Percentiles rank a stretch among this genome's conserved stretches.
Evolutionary conservation across 35 echinoderm and acorn worm genomes (phyloP).

Genomic region (Anneissia japonica): DNA sequence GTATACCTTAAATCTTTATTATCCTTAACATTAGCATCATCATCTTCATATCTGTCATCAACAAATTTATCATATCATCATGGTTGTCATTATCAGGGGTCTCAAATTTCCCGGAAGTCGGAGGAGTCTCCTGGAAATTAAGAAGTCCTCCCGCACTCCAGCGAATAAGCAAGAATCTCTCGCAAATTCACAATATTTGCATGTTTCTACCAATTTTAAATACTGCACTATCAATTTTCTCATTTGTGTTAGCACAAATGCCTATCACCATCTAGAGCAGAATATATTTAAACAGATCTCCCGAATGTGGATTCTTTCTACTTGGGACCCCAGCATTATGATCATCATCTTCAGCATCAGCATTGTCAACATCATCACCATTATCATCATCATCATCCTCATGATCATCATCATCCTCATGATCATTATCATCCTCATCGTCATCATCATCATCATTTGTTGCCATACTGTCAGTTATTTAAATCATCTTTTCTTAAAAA

Average conservation of each 20-base stretch:
- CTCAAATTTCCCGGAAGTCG: too few species aligned
- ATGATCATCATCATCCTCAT: not conserved
- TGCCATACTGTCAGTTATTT: not conserved
- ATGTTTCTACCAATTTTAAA: too few species aligned
- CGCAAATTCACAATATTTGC: too few species aligned
- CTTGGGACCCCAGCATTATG: not conserved
- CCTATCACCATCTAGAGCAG: not conserved
- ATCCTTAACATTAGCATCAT: too few species aligned
- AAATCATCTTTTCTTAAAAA: not conserved
- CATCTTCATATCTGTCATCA: too few species aligned
- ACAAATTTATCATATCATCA: too few species aligned
- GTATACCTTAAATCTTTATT: too few species aligned
- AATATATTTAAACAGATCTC: too few species aligned
- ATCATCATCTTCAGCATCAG: not conserved
- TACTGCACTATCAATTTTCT: not conserved
- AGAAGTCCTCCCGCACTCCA: too few species aligned
- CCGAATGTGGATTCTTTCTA: not conserved
- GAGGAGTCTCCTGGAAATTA: too few species aligned
- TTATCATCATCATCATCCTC: conserved; percentile 9
- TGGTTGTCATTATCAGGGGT: too few species aligned
- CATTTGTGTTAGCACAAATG: not conserved
- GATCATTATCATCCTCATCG: not conserved
- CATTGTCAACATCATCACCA: conserved; percentile 5
- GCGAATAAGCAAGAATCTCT: too few species aligned
- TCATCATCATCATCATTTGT: not conserved